Evolutionary conservation across 2,888 invertebrate species (phyloP).

Genomic region (Lochmaea crataegi): DNA sequence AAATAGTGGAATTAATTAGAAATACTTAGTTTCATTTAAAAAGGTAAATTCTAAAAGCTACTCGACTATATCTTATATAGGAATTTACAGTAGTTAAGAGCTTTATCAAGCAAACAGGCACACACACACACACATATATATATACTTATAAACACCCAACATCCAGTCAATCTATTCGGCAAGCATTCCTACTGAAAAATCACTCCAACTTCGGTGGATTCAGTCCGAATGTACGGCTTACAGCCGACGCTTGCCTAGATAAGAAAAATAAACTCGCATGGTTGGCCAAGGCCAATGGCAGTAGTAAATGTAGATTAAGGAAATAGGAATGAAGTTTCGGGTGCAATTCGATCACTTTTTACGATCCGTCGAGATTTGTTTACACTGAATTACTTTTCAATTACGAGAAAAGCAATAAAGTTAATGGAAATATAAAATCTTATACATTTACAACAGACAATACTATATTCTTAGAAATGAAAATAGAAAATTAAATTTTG

Average conservation of each 20-base stretch:
- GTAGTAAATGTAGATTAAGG: constrained; percentile 43
- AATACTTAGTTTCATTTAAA: too few relatives aligned
- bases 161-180: constrained; percentile 37
- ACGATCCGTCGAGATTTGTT: constrained; percentile 43
- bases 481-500: too few relatives aligned
- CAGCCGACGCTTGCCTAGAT: constrained; percentile 38
- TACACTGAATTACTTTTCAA: constrained; percentile 43
- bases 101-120: constrained; percentile 21
- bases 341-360: constrained; percentile 43
- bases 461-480: background rate
- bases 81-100: constrained; percentile 17
- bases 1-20: too few relatives aligned
- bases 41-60: too few relatives aligned
- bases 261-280: constrained; percentile 43
- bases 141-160: constrained; percentile 27
- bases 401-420: constrained; percentile 38
- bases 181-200: constrained; percentile 35
- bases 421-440: constrained; percentile 22
- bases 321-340: constrained; percentile 41
- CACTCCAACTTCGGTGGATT: constrained; percentile 22
- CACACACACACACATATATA: constrained; percentile 10
- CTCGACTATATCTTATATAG: background rate
- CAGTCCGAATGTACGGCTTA: constrained; percentile 34
- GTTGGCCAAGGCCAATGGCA: constrained; percentile 36
- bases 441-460: background rate